Evolutionary conservation across 2,113 vertebrate genomes (phyloP).

Genomic region (Dolichallabes microphthalmus): DNA sequence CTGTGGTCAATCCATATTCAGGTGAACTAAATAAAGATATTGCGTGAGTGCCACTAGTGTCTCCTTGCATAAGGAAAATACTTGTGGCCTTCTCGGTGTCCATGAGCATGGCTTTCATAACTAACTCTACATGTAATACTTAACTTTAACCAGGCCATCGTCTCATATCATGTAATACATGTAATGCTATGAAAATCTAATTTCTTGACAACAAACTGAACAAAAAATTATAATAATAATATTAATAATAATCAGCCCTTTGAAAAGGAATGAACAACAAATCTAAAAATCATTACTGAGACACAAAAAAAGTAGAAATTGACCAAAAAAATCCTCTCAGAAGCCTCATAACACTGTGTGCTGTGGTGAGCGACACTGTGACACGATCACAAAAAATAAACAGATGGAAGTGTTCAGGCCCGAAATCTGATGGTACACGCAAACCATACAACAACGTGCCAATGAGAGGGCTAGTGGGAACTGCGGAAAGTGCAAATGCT

Average conservation of each 20-base stretch:
- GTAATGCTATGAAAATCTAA: conserved; percentile 41
- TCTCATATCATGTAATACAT: conserved; percentile 33
- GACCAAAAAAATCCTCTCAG: conserved; percentile 80
- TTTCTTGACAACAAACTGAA: conserved; percentile 28
- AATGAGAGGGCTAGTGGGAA: conserved; percentile 73
- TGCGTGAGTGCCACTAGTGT: conserved; percentile 87
- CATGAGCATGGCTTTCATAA: conserved; percentile 45
- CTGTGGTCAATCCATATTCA: conserved; percentile 82
- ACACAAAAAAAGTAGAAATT: conserved; percentile 81
- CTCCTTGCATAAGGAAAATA: conserved; percentile 69
- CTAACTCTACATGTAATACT: conserved; percentile 31
- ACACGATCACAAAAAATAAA: conserved; percentile 68
- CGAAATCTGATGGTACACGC: conserved; percentile 24
- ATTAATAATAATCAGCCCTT: conserved; percentile 76
- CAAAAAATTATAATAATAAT: not conserved
- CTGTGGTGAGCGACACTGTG: conserved; percentile 76
- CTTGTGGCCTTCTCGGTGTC: conserved; percentile 43
- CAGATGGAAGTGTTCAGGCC: conserved; percentile 54
- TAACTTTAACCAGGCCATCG: conserved; percentile 37
- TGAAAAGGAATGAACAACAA: conserved; percentile 70
- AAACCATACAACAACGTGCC: conserved; percentile 74
- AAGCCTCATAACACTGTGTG: conserved; percentile 70
- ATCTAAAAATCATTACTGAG: conserved; percentile 80
- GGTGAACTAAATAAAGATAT: conserved; percentile 84
- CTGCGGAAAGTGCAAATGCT: conserved; percentile 85